Conservation (phyloP, 23 tunicate species). For the Halocynthia roretzi region DNA sequence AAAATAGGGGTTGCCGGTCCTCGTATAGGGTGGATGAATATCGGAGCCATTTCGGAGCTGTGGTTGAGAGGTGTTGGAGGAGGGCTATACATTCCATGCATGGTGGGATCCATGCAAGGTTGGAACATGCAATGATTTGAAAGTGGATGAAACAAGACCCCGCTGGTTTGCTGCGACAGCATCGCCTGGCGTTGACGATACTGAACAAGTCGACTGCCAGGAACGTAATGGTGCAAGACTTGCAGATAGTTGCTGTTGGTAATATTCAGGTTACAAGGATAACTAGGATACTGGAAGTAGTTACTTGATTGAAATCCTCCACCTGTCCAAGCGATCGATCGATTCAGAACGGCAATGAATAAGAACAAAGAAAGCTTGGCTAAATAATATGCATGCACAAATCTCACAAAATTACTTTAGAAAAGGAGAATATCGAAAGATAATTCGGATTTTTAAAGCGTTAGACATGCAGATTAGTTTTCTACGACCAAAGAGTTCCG, state of each 20-base stretch:
- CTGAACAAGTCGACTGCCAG: background rate
- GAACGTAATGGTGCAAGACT: background rate
- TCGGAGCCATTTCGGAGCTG: background rate
- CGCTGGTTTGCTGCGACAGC: background rate
- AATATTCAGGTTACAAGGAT: background rate
- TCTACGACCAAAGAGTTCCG: too few relatives aligned
- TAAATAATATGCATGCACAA: background rate
- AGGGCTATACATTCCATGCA: constrained; percentile 1
- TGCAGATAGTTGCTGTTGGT: background rate
- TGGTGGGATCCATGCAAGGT: constrained; percentile 1
- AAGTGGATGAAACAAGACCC: background rate
- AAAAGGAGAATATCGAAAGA: background rate
- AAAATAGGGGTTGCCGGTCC: background rate
- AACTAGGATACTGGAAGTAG: background rate
- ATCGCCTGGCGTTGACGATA: constrained; percentile 7
- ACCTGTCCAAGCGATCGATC: background rate
- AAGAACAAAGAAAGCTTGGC: background rate
- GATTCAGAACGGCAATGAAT: background rate
- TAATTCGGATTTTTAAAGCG: background rate
- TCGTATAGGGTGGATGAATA: constrained; percentile 7
- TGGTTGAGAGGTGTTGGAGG: background rate
- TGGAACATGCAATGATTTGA: background rate
- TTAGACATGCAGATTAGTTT: too few relatives aligned
- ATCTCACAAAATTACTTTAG: background rate
- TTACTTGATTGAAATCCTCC: background rate